Base-by-base conservation (phyloP, 1,140 invertebrate species). In the Drosophila punjabiensis region DNA sequence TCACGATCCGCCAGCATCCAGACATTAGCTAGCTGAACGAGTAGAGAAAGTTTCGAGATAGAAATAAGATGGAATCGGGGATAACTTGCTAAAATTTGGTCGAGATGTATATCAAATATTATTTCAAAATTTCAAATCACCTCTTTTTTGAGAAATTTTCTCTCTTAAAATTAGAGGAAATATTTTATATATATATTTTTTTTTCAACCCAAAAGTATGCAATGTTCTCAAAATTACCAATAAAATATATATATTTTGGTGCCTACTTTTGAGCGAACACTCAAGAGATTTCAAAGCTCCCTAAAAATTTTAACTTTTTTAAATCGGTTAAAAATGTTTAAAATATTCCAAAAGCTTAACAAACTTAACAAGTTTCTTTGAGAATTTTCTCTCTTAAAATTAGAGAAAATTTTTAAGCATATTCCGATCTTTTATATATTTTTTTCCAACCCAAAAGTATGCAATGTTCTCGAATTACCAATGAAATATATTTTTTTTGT, bases 11-110 rank as follows among this genome's bases (percentile, higher is more conserved):
- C n/a, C 53, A 37, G 33, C 33, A 56, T 37, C 53, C 53, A 37
- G 48, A 39, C 48, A 66, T 70, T 70, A 70, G 67, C 47, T 70
- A 70, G 67, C 67, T 53, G 28, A 53, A 48, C 28, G 10, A 53
- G 13, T 67, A 63, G 32, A 33, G 18, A 20, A 30, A 20, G 43
- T 48, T 32, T 62, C 3, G 33, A 37, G 37, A 24, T 56, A 56
- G 20, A 14, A 10, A 37, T 16, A 63, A 11, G 18, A 62, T 2
- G 59, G 9, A 24, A 24, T 24, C 28, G 5, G 20, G 3, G 10
- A 0, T 56, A 8, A 37, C 13, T 35, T 24, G 11, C 32, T 37
- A 8, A 35, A 10, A 56, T 56, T 1, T 35, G 33, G 13, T 37
- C 0, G 6, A 5, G 11, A 55, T 5, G 4, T 55, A 4, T 33